Evolutionary conservation across 1,140 invertebrate genomes (phyloP).

Genomic region (Zaprionus inermis): DNA sequence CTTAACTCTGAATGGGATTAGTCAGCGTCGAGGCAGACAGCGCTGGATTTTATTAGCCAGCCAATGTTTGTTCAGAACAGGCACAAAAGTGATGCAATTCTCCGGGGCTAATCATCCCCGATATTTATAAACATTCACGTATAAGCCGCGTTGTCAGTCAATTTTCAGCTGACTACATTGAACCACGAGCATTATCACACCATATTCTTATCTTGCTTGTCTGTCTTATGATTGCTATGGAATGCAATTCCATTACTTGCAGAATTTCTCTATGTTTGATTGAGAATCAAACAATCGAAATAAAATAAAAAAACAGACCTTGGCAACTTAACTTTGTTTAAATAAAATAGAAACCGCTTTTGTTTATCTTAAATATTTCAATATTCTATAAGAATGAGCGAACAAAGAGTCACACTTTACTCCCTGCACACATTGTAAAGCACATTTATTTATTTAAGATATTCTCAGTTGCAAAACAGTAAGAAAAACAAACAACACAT

Average conservation of each 20-base stretch:
- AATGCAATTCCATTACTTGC: constrained; percentile 1
- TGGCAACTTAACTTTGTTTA: constrained; percentile 52
- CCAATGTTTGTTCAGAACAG: constrained; percentile 48
- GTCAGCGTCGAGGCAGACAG: neutral
- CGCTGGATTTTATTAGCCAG: constrained; percentile 16
- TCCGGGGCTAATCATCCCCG: constrained; percentile 31
- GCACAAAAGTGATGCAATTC: constrained; percentile 67
- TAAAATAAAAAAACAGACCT: constrained; percentile 35
- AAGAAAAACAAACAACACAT: constrained; percentile 19
- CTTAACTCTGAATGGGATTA: neutral
- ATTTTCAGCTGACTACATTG: constrained; percentile 24
- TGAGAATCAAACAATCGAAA: too few relatives aligned
- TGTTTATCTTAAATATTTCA: neutral
- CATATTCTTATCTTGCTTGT: constrained; percentile 23
- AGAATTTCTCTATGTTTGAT: constrained; percentile 3
- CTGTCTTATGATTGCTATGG: neutral
- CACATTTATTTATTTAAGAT: constrained; percentile 8
- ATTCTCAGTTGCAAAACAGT: neutral
- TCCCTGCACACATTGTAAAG: neutral
- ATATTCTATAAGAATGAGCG: neutral
- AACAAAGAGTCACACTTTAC: neutral
- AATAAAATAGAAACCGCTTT: neutral
- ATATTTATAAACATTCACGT: constrained; percentile 68
- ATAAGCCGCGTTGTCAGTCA: constrained; percentile 28
- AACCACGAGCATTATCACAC: neutral